phyloP scores from a whole-genome alignment of 1,140 invertebrate species.

The Musca vetustissima region DNA sequence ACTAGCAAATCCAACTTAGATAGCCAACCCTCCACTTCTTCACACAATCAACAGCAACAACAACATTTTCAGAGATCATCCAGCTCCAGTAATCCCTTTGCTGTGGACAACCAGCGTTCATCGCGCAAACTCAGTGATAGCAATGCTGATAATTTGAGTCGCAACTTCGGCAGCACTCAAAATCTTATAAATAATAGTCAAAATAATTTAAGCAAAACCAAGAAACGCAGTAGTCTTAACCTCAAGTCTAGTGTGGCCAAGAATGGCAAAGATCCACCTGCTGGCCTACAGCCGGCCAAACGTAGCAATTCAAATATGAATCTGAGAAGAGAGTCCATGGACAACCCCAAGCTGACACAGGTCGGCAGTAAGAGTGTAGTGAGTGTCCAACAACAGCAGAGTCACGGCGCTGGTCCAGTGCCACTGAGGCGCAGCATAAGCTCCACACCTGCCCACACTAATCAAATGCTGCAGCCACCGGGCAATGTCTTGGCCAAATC shows the following conservation, averaged over 20 bases:
- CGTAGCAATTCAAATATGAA: slow-evolving; percentile 51
- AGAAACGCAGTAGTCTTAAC: slow-evolving; percentile 53
- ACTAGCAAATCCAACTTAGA: slow-evolving; percentile 14
- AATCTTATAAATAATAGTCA: slow-evolving; percentile 44
- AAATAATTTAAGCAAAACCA: slow-evolving; percentile 45
- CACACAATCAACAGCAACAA: too few relatives aligned
- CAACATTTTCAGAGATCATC: slow-evolving; percentile 29
- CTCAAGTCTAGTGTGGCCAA: slow-evolving; percentile 39
- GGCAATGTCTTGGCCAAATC: slow-evolving; percentile 1
- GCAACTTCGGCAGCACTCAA: slow-evolving; percentile 52
- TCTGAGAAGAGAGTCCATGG: slow-evolving; percentile 42
- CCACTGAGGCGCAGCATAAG: slow-evolving; percentile 27
- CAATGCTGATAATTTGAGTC: slow-evolving; percentile 25
- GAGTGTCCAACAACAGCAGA: background rate
- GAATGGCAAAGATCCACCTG: slow-evolving; percentile 41
- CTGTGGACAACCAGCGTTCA: slow-evolving; percentile 38
- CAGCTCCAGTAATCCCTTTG: slow-evolving; percentile 50
- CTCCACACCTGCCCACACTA: slow-evolving; percentile 4
- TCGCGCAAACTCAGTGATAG: slow-evolving; percentile 40
- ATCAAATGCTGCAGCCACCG: slow-evolving; percentile 14
- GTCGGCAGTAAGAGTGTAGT: slow-evolving; percentile 26
- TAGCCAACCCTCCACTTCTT: background rate
- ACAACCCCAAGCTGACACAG: slow-evolving; percentile 16
- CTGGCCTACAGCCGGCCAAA: slow-evolving; percentile 30
- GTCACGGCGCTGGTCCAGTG: background rate